Conservation (phyloP, 2,113 vertebrate genomes). For the Oncorhynchus gorbuscha region DNA sequence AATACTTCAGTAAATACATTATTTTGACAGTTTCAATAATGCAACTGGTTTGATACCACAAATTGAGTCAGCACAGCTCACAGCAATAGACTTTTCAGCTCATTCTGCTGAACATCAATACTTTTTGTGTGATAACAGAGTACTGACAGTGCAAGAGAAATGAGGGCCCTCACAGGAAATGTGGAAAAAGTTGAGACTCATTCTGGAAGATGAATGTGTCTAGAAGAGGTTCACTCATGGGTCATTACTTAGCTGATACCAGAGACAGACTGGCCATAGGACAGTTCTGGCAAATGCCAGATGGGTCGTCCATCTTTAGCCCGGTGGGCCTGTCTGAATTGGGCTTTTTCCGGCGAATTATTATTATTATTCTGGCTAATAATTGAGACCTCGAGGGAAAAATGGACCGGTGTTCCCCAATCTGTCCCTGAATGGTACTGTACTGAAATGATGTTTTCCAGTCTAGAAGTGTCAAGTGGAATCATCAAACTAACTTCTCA, state of each 20-base stretch:
- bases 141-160: slow-evolving; percentile 22
- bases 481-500: background rate
- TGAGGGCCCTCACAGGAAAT: slow-evolving; percentile 31
- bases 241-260: background rate
- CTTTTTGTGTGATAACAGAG: background rate
- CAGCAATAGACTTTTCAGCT: background rate
- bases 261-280: background rate
- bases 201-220: slow-evolving; percentile 31
- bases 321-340: too few species aligned
- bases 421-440: too few species aligned
- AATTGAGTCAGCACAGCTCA: background rate
- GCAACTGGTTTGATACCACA: background rate
- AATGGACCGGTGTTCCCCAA: too few species aligned
- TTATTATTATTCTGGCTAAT: too few species aligned
- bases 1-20: too few species aligned
- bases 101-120: background rate
- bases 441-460: too few species aligned
- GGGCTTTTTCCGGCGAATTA: too few species aligned
- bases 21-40: background rate
- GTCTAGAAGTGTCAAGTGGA: background rate
- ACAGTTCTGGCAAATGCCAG: background rate
- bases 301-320: too few species aligned
- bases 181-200: slow-evolving; percentile 26
- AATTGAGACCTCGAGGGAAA: too few species aligned
- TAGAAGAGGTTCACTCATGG: slow-evolving; percentile 5